Percentiles rank a stretch among this genome's conserved stretches.
Conservation (phyloP, 2,888 invertebrate genomes). For the Parnassius apollo region DNA sequence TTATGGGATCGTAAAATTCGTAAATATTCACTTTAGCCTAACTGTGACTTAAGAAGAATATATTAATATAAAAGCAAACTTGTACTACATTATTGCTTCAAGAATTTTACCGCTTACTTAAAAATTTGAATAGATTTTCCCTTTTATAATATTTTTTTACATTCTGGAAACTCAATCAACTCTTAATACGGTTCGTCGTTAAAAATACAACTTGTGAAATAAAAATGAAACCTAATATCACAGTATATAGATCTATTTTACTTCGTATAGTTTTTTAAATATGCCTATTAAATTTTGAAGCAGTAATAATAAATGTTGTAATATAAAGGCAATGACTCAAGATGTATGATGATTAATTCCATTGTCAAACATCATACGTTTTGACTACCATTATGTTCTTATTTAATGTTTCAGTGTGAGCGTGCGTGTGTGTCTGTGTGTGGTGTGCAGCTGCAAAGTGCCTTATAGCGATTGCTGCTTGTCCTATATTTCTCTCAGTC, state of each 20-base stretch:
- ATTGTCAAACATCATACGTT: slow-evolving; percentile 25
- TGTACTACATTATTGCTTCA: no score
- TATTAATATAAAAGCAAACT: no score
- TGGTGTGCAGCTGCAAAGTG: slow-evolving; percentile 24
- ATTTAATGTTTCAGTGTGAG: slow-evolving; percentile 10
- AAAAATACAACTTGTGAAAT: neutral
- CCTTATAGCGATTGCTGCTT: slow-evolving; percentile 36
- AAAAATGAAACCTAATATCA: slow-evolving; percentile 1
- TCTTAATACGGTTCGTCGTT: slow-evolving; percentile 2
- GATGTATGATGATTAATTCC: slow-evolving; percentile 31
- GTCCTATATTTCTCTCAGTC: slow-evolving; percentile 36
- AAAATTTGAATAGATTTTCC: neutral
- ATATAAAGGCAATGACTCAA: slow-evolving; percentile 29
- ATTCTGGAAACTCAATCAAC: slow-evolving; percentile 7
- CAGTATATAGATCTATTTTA: neutral
- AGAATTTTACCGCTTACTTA: neutral
- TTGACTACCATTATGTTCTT: slow-evolving; percentile 1
- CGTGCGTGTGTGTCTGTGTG: slow-evolving; percentile 15
- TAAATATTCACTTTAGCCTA: no score
- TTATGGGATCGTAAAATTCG: no score
- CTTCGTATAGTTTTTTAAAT: neutral
- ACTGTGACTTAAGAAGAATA: no score
- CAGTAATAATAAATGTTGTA: slow-evolving; percentile 25
- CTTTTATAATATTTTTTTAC: neutral
- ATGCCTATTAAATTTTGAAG: slow-evolving; percentile 8